phyloP scores from a whole-genome alignment of 2,797 vertebrate species.

The Tragopan temminckii region DNA sequence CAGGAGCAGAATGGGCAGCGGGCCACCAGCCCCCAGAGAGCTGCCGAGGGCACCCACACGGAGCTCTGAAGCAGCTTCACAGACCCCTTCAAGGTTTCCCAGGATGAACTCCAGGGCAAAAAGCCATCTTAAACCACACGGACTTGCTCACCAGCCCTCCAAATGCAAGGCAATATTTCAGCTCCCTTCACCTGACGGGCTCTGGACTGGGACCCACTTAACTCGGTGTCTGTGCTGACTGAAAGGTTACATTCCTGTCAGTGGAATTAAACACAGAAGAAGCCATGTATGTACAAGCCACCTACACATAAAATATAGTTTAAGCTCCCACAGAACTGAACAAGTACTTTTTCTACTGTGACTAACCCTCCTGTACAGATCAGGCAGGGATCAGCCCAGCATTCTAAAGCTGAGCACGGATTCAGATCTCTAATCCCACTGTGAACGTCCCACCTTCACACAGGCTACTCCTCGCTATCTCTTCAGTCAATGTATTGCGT shows the following conservation, averaged over 20 bases:
- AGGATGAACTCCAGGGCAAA: background rate
- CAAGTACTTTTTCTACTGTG: background rate
- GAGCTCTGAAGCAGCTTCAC: background rate
- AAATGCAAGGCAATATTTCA: background rate
- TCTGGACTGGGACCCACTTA: fast-evolving
- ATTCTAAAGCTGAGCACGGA: background rate
- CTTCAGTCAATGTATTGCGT: background rate
- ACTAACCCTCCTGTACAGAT: background rate
- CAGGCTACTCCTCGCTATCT: background rate
- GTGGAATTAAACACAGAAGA: background rate
- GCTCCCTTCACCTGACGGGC: fast-evolving
- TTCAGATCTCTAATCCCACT: background rate
- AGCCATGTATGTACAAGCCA: background rate
- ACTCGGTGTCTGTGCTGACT: background rate
- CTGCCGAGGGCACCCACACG: fast-evolving
- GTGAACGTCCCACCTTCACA: background rate
- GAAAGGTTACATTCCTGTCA: background rate
- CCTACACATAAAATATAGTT: background rate
- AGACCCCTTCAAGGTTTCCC: background rate
- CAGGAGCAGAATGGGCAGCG: background rate
- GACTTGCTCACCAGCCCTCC: background rate
- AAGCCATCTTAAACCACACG: fast-evolving
- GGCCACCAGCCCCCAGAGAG: fast-evolving
- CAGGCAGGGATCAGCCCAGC: background rate
- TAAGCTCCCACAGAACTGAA: background rate